Evolutionary conservation across 2,888 invertebrate species (phyloP).

Genomic region (Operophtera brumata): DNA sequence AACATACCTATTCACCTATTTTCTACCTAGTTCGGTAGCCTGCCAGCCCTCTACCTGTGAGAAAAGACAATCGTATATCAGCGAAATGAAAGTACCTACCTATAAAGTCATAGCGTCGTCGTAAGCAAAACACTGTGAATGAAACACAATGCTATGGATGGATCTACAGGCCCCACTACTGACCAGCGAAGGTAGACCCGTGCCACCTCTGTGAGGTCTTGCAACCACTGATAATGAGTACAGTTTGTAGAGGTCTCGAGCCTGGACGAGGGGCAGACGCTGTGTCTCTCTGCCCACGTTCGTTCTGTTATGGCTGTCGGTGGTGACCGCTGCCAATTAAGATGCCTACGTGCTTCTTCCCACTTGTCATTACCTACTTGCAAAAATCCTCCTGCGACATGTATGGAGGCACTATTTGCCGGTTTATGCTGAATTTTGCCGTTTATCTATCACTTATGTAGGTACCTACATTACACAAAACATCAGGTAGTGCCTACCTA

Average conservation of each 20-base stretch:
- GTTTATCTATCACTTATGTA: too few relatives aligned
- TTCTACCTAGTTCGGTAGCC: slow-evolving; percentile 15
- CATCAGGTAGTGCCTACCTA: too few relatives aligned
- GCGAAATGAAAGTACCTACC: slow-evolving; percentile 49
- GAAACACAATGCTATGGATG: slow-evolving; percentile 64
- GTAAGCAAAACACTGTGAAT: slow-evolving; percentile 72
- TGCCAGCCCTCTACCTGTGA: slow-evolving; percentile 23
- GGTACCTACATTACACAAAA: too few relatives aligned
- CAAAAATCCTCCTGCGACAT: slow-evolving; percentile 68
- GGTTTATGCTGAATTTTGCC: slow-evolving; percentile 23
- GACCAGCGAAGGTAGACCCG: slow-evolving; percentile 46
- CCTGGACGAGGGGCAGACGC: slow-evolving; percentile 59
- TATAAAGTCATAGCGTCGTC: slow-evolving; percentile 51
- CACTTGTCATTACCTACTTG: slow-evolving; percentile 67
- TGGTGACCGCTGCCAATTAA: slow-evolving; percentile 76
- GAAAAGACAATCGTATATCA: slow-evolving; percentile 32
- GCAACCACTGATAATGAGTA: slow-evolving; percentile 12
- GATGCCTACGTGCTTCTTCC: slow-evolving; percentile 75
- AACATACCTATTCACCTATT: slow-evolving; percentile 14
- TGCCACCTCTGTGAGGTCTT: slow-evolving; percentile 32
- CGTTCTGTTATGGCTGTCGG: slow-evolving; percentile 68
- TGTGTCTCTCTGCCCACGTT: slow-evolving; percentile 71
- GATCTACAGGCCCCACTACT: slow-evolving; percentile 46
- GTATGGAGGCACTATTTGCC: slow-evolving; percentile 45
- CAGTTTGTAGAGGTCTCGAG: slow-evolving; percentile 45